phyloP scores from a whole-genome alignment of 2,888 invertebrate species.

The Pachymerium ferrugineum region DNA sequence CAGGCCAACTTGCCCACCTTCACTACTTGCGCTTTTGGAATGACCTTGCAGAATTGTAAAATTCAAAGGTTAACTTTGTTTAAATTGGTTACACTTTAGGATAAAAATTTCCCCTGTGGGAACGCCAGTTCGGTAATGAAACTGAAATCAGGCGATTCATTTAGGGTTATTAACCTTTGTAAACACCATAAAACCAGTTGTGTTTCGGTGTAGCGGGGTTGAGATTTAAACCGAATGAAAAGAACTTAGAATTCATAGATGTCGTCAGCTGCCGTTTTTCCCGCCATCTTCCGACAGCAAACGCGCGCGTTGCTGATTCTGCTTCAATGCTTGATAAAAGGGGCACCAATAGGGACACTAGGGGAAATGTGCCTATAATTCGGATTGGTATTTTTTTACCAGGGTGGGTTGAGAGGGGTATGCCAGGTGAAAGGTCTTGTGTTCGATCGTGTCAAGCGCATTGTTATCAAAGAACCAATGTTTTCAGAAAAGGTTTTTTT shows the following conservation, averaged over 20 bases:
- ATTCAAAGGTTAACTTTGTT: background rate
- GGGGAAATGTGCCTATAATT: background rate
- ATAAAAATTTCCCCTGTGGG: too few relatives aligned
- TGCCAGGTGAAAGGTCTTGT: background rate
- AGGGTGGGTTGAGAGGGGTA: background rate
- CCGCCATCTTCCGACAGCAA: background rate
- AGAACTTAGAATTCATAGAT: slow-evolving; percentile 9
- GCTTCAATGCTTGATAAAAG: slow-evolving; percentile 11
- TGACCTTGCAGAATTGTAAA: background rate
- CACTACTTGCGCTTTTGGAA: background rate
- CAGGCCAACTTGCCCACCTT: background rate
- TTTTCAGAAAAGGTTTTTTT: background rate
- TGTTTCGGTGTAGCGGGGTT: background rate
- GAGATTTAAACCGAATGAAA: slow-evolving; percentile 3
- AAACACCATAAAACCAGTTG: background rate
- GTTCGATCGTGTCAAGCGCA: background rate
- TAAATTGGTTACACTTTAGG: background rate
- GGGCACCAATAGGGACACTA: background rate
- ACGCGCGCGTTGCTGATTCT: background rate
- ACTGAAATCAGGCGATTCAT: too few relatives aligned
- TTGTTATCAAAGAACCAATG: slow-evolving; percentile 10
- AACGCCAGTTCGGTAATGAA: too few relatives aligned
- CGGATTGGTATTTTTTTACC: slow-evolving; percentile 7
- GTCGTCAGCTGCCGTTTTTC: slow-evolving; percentile 11
- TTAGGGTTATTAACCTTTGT: too few relatives aligned